Base-by-base conservation (phyloP, 1,140 invertebrate species). In the Dendroctonus valens region DNA sequence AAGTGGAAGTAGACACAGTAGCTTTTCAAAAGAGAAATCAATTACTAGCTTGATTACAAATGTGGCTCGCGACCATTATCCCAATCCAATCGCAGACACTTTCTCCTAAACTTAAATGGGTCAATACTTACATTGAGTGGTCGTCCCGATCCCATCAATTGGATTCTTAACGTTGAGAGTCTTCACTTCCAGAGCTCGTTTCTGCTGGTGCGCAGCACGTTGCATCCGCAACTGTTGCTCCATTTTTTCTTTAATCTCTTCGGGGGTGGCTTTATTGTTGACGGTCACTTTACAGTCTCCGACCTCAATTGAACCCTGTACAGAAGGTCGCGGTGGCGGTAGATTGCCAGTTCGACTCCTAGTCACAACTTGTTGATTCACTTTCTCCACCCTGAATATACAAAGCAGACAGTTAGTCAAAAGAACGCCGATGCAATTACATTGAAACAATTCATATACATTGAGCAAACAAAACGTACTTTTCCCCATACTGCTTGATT, bases 401-500 rank as follows among this genome's bases (percentile, higher is more conserved):
- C 3, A 11, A 46, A 46, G 4, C 12, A 46, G 42, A 46, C 12
- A 46, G 12, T 11, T 46, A 12, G 12, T 11, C 8, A 46, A 46
- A 46, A 46, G 42, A 46, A 46, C 8, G 12, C 8, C 42, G 3
- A 2, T 46, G 1, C 42, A 9, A 12, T 46, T 46, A 46, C 42
- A 46, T 46, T 11, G 8, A 46, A 11, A 12, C 12, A 46, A 46
- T 4, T 9, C 42, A 11, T 46, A 11, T 46, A 46, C 1, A 9
- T 46, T 11, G 8, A 46, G 42, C 12, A 46, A 63, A 63, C 38
- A 14, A 26, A 14, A 72, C 71, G 67, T 58, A 74, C 81, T 90
- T 92, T 77, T 98, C 96, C 41, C 93, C 93, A 79, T 96, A 98
- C 70, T 93, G 91, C 75, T 94, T 93, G 46, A 98, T 97, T 81